Conservation (phyloP, 2,797 vertebrate genomes). For the Remorina albescens region DNA sequence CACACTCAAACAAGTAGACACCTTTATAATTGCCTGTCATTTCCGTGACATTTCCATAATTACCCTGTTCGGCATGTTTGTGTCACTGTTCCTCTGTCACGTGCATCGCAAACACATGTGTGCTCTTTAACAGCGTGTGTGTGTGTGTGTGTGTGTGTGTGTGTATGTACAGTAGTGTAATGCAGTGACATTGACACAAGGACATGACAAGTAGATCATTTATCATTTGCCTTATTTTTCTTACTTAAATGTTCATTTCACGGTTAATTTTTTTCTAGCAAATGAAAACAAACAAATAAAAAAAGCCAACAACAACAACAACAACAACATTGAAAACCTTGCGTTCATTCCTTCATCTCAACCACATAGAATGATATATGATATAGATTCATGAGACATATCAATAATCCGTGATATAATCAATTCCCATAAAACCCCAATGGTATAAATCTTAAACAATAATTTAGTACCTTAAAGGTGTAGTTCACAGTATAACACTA, state of each 20-base stretch:
- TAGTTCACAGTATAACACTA: neutral
- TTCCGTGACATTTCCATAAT: conserved; percentile 52
- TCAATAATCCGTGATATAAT: too few species aligned
- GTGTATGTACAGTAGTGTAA: neutral
- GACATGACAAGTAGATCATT: conserved; percentile 44
- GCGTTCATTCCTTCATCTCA: neutral
- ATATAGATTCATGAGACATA: neutral
- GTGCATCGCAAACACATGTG: conserved; percentile 16
- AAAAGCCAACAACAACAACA: neutral
- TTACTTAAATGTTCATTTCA: conserved; percentile 49
- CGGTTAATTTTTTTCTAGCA: conserved; percentile 40
- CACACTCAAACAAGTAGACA: neutral
- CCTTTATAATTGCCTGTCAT: conserved; percentile 51
- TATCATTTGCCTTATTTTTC: conserved; percentile 27
- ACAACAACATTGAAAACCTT: neutral
- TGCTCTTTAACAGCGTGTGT: conserved; percentile 39
- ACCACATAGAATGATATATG: neutral
- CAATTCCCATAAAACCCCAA: neutral
- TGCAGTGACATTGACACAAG: conserved; percentile 56
- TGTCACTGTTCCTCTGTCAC: conserved; percentile 10
- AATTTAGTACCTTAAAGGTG: neutral
- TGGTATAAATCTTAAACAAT: too few species aligned
- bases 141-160: conserved; percentile 18
- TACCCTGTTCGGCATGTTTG: conserved; percentile 32
- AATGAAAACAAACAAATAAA: conserved; percentile 23